phyloP scores from a whole-genome alignment of 2,888 invertebrate species.

The Melangyna quadrimaculata region DNA sequence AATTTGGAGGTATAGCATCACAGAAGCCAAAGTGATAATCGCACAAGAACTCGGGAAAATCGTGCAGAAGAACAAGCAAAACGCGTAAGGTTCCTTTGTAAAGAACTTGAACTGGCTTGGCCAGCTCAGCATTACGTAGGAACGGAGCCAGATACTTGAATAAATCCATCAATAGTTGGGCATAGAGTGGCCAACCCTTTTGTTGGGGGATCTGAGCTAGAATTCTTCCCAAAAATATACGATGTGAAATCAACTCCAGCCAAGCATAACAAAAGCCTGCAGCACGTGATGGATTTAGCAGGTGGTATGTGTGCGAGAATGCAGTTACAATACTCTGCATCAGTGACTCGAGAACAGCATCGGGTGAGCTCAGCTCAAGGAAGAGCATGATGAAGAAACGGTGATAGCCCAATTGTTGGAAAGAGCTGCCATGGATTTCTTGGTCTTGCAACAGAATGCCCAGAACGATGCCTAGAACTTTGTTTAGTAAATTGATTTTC shows the following conservation, averaged over 20 bases:
- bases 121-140: conserved; percentile 97
- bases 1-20: conserved; percentile 99
- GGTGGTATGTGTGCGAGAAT: conserved; percentile 97
- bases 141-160: conserved; percentile 99
- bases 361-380: conserved; percentile 96
- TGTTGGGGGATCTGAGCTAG: conserved; percentile 95
- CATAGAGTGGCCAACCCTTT: conserved; percentile 98
- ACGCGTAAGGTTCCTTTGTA: conserved; percentile 98
- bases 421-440: conserved; percentile 90
- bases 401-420: conserved; percentile 99
- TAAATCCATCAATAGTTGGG: conserved; percentile 95
- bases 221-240: conserved; percentile 96
- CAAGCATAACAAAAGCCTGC: conserved; percentile 99
- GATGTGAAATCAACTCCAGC: conserved; percentile 98
- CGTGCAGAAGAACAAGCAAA: conserved; percentile 96
- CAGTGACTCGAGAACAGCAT: conserved; percentile 95
- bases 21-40: conserved; percentile 99
- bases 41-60: conserved; percentile 99
- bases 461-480: conserved; percentile 96
- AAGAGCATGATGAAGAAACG: conserved; percentile 97
- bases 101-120: conserved; percentile 94
- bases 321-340: conserved; percentile 94
- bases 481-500: conserved; percentile 97
- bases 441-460: conserved; percentile 98
- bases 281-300: conserved; percentile 94